Conservation (phyloP, 1,140 invertebrate genomes). For the Drosophila seguyi region DNA sequence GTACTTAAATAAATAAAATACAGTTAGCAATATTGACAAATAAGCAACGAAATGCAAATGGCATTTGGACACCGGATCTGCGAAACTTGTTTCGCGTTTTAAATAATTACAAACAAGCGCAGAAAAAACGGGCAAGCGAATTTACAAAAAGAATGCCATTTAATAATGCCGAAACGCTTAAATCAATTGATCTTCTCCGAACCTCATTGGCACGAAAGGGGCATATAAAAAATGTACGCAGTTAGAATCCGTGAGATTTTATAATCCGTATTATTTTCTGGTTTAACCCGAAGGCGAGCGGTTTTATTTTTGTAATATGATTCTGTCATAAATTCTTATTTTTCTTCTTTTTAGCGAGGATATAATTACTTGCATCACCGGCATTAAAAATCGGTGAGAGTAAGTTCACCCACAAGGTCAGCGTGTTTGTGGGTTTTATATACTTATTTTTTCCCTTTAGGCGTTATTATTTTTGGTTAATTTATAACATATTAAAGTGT, state of each 20-base stretch:
- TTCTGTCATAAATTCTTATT: conserved; percentile 22
- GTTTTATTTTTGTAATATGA: conserved; percentile 27
- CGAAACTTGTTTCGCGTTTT: conserved; percentile 39
- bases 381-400: conserved; percentile 8
- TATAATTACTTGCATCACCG: conserved; percentile 29
- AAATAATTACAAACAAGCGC: conserved; percentile 41
- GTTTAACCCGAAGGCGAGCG: conserved; percentile 25
- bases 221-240: conserved; percentile 35
- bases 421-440: not conserved
- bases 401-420: conserved; percentile 20
- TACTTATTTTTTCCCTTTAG: not conserved
- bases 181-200: conserved; percentile 41
- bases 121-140: conserved; percentile 21
- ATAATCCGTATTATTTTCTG: conserved; percentile 23
- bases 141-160: conserved; percentile 33
- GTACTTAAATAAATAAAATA: conserved; percentile 37
- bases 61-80: conserved; percentile 40
- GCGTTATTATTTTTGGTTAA: not conserved
- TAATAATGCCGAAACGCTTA: conserved; percentile 31
- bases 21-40: conserved; percentile 41
- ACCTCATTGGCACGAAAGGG: conserved; percentile 10
- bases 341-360: conserved; percentile 4
- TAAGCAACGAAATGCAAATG: conserved; percentile 38
- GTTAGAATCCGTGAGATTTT: conserved; percentile 32
- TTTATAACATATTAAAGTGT: conserved; percentile 5